Conservation (phyloP, 2,113 vertebrate genomes). For the Clarias gariepinus region DNA sequence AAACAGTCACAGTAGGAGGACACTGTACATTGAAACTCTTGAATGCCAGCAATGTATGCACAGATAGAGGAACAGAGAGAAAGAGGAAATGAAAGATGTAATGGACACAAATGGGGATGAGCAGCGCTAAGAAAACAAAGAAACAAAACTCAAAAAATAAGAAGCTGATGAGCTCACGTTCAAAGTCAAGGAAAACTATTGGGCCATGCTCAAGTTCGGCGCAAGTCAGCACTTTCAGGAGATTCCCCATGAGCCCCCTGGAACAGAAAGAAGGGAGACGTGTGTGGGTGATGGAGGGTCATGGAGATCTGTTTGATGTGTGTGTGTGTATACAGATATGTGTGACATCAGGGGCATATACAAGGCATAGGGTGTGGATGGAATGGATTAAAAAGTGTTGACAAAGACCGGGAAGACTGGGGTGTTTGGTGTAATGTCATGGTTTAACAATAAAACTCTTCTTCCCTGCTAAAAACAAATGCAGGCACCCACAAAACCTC, state of each 20-base stretch:
- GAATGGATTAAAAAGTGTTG: constrained; percentile 58
- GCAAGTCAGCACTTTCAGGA: constrained; percentile 96
- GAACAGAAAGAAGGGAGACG: constrained; percentile 89
- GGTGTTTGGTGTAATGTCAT: constrained; percentile 61
- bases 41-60: constrained; percentile 62
- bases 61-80: constrained; percentile 52
- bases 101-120: constrained; percentile 56
- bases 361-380: constrained; percentile 55
- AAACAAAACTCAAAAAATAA: constrained; percentile 71
- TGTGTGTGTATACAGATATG: constrained; percentile 22
- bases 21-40: background rate
- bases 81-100: constrained; percentile 49
- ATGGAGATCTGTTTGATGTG: constrained; percentile 59
- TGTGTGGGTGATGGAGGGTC: constrained; percentile 80
- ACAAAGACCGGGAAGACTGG: constrained; percentile 44
- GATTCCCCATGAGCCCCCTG: constrained; percentile 94
- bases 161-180: constrained; percentile 90
- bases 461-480: constrained; percentile 10
- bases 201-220: constrained; percentile 93
- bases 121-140: constrained; percentile 64
- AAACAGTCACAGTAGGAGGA: background rate
- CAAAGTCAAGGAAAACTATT: constrained; percentile 98
- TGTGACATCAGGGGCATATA: constrained; percentile 41
- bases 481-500: constrained; percentile 13
- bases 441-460: constrained; percentile 50